Percentiles rank a stretch among this genome's conserved stretches.
Evolutionary conservation across 1,140 invertebrate genomes (phyloP).

Genomic region (Aphaenogaster ashmeadi): DNA sequence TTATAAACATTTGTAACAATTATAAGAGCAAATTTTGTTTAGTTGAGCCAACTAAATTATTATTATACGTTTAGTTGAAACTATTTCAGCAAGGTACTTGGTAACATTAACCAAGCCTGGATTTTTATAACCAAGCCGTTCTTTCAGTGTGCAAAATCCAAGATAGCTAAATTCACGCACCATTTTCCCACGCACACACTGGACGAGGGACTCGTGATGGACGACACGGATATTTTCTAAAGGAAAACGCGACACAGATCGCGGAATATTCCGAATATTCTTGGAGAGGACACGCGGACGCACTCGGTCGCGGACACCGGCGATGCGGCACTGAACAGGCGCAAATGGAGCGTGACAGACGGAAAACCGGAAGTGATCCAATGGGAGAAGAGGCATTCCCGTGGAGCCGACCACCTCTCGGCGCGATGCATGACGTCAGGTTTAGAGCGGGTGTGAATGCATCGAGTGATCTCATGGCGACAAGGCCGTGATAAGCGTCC

Average conservation of each 20-base stretch:
- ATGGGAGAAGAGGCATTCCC: conserved; percentile 64
- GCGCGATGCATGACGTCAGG: conserved; percentile 67
- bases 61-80: too few species aligned
- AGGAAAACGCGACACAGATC: not conserved
- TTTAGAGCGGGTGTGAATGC: conserved; percentile 67
- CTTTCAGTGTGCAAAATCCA: too few species aligned
- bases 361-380: conserved; percentile 73
- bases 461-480: conserved; percentile 72
- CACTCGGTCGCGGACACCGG: conserved; percentile 28
- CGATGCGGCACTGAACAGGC: conserved; percentile 49
- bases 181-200: not conserved
- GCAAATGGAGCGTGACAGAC: conserved; percentile 70
- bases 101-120: too few species aligned
- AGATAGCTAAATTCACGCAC: conserved; percentile 23
- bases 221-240: not conserved
- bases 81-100: too few species aligned
- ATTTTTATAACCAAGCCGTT: too few species aligned
- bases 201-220: not conserved
- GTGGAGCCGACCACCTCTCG: conserved; percentile 53
- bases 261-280: conserved; percentile 16
- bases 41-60: too few species aligned
- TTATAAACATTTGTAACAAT: too few species aligned
- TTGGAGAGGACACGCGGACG: conserved; percentile 38
- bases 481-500: conserved; percentile 41
- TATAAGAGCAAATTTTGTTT: too few species aligned